A percentile compares a stretch with the other conserved stretches of the same genome.
Conservation (phyloP, 2,888 invertebrate species). For the Phortica okadai region DNA sequence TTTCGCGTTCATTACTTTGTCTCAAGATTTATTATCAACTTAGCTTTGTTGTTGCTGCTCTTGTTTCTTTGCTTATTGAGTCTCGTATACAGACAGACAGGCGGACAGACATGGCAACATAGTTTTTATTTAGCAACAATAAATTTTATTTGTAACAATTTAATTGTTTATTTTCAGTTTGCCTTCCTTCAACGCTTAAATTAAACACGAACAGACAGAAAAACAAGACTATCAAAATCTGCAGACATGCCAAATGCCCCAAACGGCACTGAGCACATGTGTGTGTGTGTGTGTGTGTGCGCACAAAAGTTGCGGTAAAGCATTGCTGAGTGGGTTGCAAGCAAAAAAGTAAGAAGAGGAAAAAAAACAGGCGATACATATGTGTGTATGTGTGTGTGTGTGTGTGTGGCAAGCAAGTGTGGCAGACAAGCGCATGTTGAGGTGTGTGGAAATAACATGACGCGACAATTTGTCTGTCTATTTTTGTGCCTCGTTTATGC, state of each 20-base stretch:
- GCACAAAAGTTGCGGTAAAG: background rate
- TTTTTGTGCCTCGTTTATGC: slow-evolving; percentile 59
- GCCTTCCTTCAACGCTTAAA: background rate
- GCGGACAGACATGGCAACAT: background rate
- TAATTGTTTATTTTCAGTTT: slow-evolving; percentile 26
- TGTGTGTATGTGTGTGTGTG: no score
- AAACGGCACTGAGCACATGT: background rate
- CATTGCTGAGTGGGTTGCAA: background rate
- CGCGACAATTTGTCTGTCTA: slow-evolving; percentile 72
- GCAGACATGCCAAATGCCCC: background rate
- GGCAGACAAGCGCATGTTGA: background rate
- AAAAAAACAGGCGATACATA: no score
- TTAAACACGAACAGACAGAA: background rate
- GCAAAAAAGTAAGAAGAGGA: background rate
- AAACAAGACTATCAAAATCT: background rate
- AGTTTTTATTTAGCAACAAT: slow-evolving; percentile 41
- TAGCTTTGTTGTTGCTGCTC: no score
- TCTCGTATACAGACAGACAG: background rate
- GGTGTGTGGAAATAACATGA: slow-evolving; percentile 51
- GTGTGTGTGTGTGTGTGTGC: no score
- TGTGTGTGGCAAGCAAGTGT: background rate
- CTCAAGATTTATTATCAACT: background rate
- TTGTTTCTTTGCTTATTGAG: background rate
- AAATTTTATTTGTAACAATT: slow-evolving; percentile 61
- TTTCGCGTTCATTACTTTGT: background rate